phyloP scores from a whole-genome alignment of 2,113 vertebrate genomes.

The Octodon degus region DNA sequence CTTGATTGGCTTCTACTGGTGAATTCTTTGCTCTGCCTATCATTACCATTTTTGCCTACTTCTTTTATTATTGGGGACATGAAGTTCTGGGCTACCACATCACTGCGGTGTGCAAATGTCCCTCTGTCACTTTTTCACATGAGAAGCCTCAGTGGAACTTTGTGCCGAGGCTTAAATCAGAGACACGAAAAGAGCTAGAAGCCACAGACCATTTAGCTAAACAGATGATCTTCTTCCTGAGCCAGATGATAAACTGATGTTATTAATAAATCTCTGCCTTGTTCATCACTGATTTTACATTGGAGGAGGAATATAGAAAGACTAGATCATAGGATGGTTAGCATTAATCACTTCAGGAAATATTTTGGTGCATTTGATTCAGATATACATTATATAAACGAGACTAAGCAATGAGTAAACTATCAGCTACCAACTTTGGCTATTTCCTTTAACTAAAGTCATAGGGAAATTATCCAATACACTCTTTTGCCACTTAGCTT shows the following conservation, averaged over 20 bases:
- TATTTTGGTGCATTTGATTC: constrained; percentile 10
- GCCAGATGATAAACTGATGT: background rate
- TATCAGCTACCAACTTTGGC: constrained; percentile 10
- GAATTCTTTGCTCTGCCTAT: background rate
- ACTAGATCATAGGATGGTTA: background rate
- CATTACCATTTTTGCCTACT: background rate
- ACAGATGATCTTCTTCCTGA: background rate
- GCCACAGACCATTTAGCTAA: background rate
- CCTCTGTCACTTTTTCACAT: background rate
- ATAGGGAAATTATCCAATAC: constrained; percentile 35
- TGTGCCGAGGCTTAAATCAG: background rate
- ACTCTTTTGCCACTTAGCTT: background rate
- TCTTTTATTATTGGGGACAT: background rate
- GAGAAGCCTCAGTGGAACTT: background rate
- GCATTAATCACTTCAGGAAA: background rate
- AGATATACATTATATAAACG: constrained; percentile 51
- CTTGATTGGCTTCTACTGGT: background rate
- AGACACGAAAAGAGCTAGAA: background rate
- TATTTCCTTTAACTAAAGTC: constrained; percentile 51
- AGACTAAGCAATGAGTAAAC: constrained; percentile 13
- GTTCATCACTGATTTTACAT: background rate
- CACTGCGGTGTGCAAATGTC: background rate
- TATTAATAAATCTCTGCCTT: background rate
- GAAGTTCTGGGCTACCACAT: background rate
- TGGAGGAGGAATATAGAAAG: background rate